Evolutionary conservation across 2,113 vertebrate genomes (phyloP).

Genomic region (Aythya baeri): DNA sequence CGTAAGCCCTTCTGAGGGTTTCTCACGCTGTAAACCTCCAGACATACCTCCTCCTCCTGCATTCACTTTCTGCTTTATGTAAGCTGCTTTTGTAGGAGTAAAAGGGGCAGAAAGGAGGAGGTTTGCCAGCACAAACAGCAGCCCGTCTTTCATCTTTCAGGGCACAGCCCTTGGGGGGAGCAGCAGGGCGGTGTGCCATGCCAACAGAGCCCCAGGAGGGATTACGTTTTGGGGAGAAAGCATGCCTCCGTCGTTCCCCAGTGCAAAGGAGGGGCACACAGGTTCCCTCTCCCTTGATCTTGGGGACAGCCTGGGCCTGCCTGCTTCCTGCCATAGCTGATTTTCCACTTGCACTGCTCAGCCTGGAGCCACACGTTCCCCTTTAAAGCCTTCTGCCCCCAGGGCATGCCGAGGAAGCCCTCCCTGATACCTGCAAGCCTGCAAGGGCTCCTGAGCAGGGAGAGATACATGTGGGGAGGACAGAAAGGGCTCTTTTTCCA

Average conservation of each 20-base stretch:
- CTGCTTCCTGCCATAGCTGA: background rate
- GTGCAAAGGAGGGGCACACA: background rate
- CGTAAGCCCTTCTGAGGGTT: background rate
- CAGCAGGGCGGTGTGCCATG: accelerated
- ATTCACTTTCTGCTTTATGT: background rate
- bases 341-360: background rate
- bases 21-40: background rate
- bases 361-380: background rate
- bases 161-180: background rate
- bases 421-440: background rate
- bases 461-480: background rate
- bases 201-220: accelerated
- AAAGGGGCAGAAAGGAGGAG: background rate
- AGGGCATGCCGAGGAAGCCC: background rate
- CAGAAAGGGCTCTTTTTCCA: background rate
- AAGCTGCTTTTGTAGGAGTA: background rate
- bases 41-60: background rate
- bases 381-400: background rate
- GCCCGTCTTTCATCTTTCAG: background rate
- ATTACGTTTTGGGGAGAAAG: background rate
- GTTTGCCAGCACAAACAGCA: background rate
- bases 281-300: background rate
- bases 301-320: background rate
- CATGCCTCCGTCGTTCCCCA: background rate
- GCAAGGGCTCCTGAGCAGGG: background rate